Percentiles rank a stretch among this genome's conserved stretches.
phyloP scores from a whole-genome alignment of 1,140 invertebrate species.

The Cotesia glomerata region DNA sequence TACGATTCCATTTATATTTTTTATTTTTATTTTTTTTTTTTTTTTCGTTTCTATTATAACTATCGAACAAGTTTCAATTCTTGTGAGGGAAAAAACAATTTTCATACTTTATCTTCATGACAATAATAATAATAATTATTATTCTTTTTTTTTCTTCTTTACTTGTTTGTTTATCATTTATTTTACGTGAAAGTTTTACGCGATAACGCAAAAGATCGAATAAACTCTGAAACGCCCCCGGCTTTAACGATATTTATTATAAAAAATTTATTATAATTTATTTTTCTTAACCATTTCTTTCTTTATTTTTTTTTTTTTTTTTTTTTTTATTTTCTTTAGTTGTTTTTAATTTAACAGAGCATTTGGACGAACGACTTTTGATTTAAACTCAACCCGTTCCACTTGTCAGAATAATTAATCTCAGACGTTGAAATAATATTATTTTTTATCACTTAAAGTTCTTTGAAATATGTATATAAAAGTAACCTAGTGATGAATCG shows the following conservation, averaged over 20 bases:
- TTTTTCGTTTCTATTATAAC: constrained; percentile 1
- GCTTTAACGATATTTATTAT: constrained; percentile 21
- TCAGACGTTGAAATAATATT: not conserved
- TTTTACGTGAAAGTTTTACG: not conserved
- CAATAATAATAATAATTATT: too few relatives aligned
- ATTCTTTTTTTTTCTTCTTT: too few relatives aligned
- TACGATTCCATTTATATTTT: constrained; percentile 8
- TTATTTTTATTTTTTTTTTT: constrained; percentile 6
- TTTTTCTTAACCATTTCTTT: not conserved
- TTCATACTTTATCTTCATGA: not conserved
- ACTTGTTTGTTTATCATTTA: not conserved
- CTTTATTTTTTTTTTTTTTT: not conserved
- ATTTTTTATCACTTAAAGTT: not conserved
- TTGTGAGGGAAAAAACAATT: constrained; percentile 43
- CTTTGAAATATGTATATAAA: not conserved
- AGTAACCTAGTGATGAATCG: not conserved
- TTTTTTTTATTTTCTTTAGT: too few relatives aligned
- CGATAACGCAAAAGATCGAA: not conserved
- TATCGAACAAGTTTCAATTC: constrained; percentile 65
- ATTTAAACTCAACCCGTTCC: not conserved
- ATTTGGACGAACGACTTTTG: too few relatives aligned
- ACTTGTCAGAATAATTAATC: too few relatives aligned
- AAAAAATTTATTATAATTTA: not conserved
- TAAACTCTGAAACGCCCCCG: constrained; percentile 41
- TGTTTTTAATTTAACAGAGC: not conserved